These are phyloP conservation scores for Gymnocypris eckloni DNA, from an alignment of 2,797 vertebrate genomes.

Conservation along the genomic window DNA sequence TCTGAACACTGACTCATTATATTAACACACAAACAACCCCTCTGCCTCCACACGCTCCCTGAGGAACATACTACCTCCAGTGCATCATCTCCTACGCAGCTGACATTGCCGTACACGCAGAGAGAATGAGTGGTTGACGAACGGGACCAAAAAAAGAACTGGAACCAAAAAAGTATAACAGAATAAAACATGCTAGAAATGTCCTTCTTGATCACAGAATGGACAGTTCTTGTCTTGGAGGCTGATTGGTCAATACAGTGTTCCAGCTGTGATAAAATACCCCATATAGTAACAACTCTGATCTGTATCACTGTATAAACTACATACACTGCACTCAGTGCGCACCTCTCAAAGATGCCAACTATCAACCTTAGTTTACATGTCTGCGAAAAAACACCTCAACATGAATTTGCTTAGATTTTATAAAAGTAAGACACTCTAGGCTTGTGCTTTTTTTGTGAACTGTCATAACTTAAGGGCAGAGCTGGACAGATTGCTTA, in stretches of 20 bases:
- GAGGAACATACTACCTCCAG: constrained; percentile 12
- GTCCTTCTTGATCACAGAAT: not conserved
- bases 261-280: not conserved
- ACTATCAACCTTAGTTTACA: not conserved
- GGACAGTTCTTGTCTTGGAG: not conserved
- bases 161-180: not conserved
- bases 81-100: constrained; percentile 27
- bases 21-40: constrained; percentile 36
- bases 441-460: not conserved
- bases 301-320: not conserved
- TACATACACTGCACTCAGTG: not conserved
- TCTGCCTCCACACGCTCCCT: constrained; percentile 16
- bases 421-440: no score
- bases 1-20: constrained; percentile 24
- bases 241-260: not conserved
- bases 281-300: not conserved
- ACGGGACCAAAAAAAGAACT: not conserved
- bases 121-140: constrained; percentile 14
- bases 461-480: no score
- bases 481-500: not conserved
- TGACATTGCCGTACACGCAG: not conserved
- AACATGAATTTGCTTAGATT: not conserved
- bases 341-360: not conserved
- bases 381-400: not conserved
- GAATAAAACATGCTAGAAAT: not conserved